phyloP scores from a whole-genome alignment of 2,113 vertebrate genomes.

The Barbus barbus region DNA sequence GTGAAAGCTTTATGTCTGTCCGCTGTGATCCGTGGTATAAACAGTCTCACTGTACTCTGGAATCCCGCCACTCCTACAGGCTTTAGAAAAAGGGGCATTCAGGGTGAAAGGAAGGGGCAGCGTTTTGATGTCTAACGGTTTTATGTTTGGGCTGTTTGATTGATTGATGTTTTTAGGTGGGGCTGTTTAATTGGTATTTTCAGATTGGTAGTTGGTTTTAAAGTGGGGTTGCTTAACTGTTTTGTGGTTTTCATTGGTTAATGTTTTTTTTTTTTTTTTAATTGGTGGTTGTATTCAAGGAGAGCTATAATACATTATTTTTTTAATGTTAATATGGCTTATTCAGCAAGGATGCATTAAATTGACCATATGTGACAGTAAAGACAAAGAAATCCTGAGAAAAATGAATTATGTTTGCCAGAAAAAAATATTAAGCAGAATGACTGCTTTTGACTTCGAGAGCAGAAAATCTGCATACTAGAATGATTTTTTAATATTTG shows the following conservation, averaged over 20 bases:
- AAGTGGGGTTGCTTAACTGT: background rate
- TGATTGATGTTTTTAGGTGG: background rate
- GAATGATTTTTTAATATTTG: background rate
- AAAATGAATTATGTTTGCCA: too few species aligned
- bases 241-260: constrained; percentile 8
- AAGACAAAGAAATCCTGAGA: too few species aligned
- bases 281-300: background rate
- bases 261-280: background rate
- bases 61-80: background rate
- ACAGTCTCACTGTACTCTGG: constrained; percentile 36
- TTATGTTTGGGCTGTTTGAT: background rate
- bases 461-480: background rate
- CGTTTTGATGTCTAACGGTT: background rate
- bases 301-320: background rate
- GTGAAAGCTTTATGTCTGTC: constrained; percentile 42
- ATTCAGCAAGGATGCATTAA: background rate
- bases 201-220: constrained; percentile 12
- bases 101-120: constrained; percentile 27
- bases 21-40: constrained; percentile 29
- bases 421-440: background rate
- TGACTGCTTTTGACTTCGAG: background rate
- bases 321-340: background rate
- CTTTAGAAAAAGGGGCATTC: background rate
- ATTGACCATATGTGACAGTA: background rate
- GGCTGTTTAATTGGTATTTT: constrained; percentile 5